Evolutionary conservation across 2,888 invertebrate genomes (phyloP), one percentile per base, ranked within the genome.

Genomic region (Xestia xanthographa): DNA sequence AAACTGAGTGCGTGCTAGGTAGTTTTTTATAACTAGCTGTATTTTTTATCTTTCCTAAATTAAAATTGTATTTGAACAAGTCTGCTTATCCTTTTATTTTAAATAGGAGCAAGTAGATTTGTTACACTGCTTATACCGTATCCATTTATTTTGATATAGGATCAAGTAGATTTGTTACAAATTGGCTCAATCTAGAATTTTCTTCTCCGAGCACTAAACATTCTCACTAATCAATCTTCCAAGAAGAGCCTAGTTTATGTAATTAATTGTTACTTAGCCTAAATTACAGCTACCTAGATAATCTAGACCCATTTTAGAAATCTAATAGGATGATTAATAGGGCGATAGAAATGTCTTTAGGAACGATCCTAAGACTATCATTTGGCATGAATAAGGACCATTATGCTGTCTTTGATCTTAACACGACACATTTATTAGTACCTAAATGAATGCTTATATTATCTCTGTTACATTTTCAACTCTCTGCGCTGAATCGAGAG

Each of bases 261-360:
- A 72, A 66, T 53, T 17, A 56, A 72, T 50, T 60, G 34, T 66
- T 67, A 77, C 41, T 72, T 43, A 45, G 29, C 41, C 70, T 38
- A 41, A 82, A 71, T 77, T 62, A 63, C 34, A 50, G n/a, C 12
- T 29, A 34, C 48, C 48, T 48, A 69, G 43, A 72, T 77, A 62
- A 75, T 70, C 53, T 43, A 34, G 20, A n/a, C 14, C 78, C 48
- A 26, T n/a, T 67, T 67, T 34, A 69, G 48, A 4, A 34, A 62
- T 14, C 26, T 45, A 70, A 45, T 50, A 34, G 56, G 12, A 43
- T 20, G 29, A 67, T 78, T 48, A 68, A 77, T 20, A 12, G 8
- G 5, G 22, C 12, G 5, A 38, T 45, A 20, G 34, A 79, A 50
- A 78, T 11, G 48, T 26, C 60, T 60, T 60, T 60, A 60, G 60